Evolutionary conservation across 2,888 invertebrate genomes (phyloP).

Genomic region (Lasioglossum figueresi): DNA sequence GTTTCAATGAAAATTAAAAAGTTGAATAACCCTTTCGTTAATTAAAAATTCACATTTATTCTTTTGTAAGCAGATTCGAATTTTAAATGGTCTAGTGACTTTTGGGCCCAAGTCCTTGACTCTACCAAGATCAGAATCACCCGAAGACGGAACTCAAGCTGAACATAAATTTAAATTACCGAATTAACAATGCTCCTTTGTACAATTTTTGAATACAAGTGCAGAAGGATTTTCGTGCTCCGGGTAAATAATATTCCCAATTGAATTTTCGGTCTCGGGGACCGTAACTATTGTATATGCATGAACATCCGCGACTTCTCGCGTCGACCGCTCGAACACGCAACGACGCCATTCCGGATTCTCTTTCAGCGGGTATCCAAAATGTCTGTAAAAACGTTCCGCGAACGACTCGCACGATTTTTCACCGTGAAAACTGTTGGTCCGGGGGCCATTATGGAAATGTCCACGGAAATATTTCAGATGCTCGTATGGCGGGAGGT

Average conservation of each 20-base stretch:
- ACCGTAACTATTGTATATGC: background rate
- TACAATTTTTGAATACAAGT: background rate
- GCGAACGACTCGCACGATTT: background rate
- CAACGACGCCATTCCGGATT: background rate
- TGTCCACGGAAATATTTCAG: conserved; percentile 43
- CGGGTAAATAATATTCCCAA: background rate
- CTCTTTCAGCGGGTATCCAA: background rate
- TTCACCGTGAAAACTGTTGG: conserved; percentile 17
- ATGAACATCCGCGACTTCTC: background rate
- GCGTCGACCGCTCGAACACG: background rate
- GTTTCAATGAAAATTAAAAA: background rate
- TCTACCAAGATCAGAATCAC: background rate
- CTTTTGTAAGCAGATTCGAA: background rate
- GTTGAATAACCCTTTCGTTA: background rate
- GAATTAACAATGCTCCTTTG: background rate
- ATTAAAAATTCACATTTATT: background rate
- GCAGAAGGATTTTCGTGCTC: background rate
- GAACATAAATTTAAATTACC: background rate
- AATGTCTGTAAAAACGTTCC: background rate
- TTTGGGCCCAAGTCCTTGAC: background rate
- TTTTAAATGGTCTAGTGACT: background rate
- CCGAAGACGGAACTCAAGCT: background rate
- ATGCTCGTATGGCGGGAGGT: conserved; percentile 18
- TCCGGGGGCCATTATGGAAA: conserved; percentile 34
- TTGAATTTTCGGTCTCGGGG: background rate